Conservation (phyloP, 1,140 invertebrate genomes). For the Atta colombica region DNA sequence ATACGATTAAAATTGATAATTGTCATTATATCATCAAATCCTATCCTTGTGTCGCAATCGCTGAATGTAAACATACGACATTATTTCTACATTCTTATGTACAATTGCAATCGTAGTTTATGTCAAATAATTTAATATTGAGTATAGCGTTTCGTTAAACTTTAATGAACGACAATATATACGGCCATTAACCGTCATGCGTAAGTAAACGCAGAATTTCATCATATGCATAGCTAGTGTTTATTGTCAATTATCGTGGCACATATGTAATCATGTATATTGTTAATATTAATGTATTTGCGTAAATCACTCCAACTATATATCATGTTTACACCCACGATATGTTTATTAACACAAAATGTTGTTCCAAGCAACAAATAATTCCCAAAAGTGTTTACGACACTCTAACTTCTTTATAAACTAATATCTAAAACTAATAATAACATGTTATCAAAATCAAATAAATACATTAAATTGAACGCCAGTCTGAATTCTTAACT, state of each 20-base stretch:
- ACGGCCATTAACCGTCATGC: slow-evolving; percentile 23
- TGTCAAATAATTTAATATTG: slow-evolving; percentile 49
- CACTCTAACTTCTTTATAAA: neutral
- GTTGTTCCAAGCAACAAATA: slow-evolving; percentile 2
- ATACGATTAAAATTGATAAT: neutral
- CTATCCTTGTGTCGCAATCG: neutral
- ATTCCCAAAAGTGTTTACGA: neutral
- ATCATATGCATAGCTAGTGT: slow-evolving; percentile 9
- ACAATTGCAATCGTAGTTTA: slow-evolving; percentile 8
- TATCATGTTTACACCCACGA: neutral
- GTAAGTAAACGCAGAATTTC: slow-evolving; percentile 41
- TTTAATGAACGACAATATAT: slow-evolving; percentile 45
- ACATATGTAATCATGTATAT: slow-evolving; percentile 19
- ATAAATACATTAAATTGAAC: neutral
- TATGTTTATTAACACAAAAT: slow-evolving; percentile 23
- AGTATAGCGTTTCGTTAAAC: slow-evolving; percentile 28
- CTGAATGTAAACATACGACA: neutral
- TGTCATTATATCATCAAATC: neutral
- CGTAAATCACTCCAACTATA: slow-evolving; percentile 17
- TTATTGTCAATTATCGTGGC: slow-evolving; percentile 43
- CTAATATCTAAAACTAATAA: neutral
- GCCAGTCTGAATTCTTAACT: neutral
- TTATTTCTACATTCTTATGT: neutral
- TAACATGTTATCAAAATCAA: neutral
- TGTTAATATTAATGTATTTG: slow-evolving; percentile 39